These are phyloP conservation scores for Thalassarche chlororhynchos DNA, from an alignment of 2,113 vertebrate genomes.

Conservation along the genomic window DNA sequence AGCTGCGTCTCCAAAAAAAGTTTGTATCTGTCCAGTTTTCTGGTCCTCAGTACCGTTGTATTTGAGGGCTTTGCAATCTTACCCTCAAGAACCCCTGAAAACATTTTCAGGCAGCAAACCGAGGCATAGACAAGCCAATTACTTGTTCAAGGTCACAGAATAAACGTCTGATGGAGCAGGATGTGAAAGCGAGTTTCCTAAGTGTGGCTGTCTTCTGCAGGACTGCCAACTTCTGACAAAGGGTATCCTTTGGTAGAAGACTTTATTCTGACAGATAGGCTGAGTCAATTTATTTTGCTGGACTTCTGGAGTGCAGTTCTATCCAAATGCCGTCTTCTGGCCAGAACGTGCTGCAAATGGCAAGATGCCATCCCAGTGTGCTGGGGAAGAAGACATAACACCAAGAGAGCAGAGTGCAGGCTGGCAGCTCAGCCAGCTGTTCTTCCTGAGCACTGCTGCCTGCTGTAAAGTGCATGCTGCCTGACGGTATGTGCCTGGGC, in stretches of 20 bases:
- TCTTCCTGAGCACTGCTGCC: neutral
- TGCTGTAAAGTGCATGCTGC: neutral
- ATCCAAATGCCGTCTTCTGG: neutral
- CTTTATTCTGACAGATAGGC: neutral
- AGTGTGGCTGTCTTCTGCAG: neutral
- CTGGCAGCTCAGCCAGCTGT: neutral
- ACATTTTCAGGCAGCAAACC: neutral
- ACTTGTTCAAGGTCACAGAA: conserved; percentile 11
- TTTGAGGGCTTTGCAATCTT: neutral
- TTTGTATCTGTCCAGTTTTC: neutral
- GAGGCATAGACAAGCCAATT: neutral
- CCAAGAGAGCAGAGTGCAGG: neutral
- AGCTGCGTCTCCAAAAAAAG: neutral
- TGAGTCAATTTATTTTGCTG: neutral
- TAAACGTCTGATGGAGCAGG: neutral
- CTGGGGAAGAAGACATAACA: neutral
- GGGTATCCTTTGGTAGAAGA: neutral
- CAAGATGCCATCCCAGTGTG: neutral
- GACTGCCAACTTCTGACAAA: neutral
- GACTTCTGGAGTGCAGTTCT: neutral
- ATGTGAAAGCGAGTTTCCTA: neutral
- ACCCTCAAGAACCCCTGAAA: neutral
- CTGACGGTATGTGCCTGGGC: neutral
- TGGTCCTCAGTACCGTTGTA: neutral
- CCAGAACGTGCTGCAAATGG: neutral